A percentile compares a stretch with the other conserved stretches of the same genome.
phyloP scores from a whole-genome alignment of 2,888 invertebrate species.

The Arrhopalites spinosus region DNA sequence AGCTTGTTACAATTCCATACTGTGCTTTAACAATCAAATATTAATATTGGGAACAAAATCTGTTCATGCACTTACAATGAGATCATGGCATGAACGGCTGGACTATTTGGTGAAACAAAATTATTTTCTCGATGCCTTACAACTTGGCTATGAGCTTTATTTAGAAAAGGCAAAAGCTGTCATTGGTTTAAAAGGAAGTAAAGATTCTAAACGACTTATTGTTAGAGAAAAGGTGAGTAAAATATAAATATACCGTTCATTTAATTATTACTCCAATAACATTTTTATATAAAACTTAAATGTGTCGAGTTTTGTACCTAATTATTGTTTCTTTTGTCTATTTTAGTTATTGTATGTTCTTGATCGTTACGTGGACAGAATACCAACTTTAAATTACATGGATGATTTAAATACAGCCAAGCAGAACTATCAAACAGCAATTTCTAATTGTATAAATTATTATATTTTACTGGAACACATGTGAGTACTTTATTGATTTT shows the following conservation, averaged over 20 bases:
- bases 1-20: slow-evolving; percentile 76
- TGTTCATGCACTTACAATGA: slow-evolving; percentile 65
- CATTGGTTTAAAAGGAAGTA: slow-evolving; percentile 64
- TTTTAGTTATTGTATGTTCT: slow-evolving; percentile 59
- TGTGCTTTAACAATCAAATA: slow-evolving; percentile 71
- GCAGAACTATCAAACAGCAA: slow-evolving; percentile 52
- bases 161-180: slow-evolving; percentile 69
- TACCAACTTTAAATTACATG: slow-evolving; percentile 51
- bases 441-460: slow-evolving; percentile 56
- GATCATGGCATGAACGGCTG: slow-evolving; percentile 63
- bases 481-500: slow-evolving; percentile 61
- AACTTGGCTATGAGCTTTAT: slow-evolving; percentile 67
- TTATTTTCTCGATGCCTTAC: slow-evolving; percentile 66
- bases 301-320: no score
- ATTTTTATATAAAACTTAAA: neutral
- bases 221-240: slow-evolving; percentile 60
- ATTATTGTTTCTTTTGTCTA: slow-evolving; percentile 1
- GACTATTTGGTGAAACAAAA: slow-evolving; percentile 63
- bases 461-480: slow-evolving; percentile 60
- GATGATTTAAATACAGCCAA: slow-evolving; percentile 54
- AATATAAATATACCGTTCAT: slow-evolving; percentile 56
- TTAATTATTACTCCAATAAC: neutral
- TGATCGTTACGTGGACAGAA: slow-evolving; percentile 58
- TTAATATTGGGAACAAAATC: slow-evolving; percentile 71
- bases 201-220: slow-evolving; percentile 61